Conservation (phyloP, 2,888 invertebrate genomes). For the Scaptomyza flava region DNA sequence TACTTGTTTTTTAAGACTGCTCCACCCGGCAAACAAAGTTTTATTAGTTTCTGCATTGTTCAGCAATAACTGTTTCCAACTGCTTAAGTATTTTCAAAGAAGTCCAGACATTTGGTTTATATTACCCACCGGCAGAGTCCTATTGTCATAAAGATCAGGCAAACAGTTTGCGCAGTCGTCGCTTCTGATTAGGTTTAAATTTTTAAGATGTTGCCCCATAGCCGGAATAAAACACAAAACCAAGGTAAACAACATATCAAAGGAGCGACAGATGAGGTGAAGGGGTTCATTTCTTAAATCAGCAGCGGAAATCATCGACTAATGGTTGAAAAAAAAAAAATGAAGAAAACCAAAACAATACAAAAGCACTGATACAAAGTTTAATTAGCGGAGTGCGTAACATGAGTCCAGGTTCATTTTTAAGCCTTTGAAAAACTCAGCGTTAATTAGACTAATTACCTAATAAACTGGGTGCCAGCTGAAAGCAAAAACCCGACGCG, state of each 20-base stretch:
- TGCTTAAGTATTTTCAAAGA: conserved; percentile 53
- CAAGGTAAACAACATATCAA: neutral
- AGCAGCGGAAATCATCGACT: conserved; percentile 20
- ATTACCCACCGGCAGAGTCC: conserved; percentile 22
- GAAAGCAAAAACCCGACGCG: conserved; percentile 6
- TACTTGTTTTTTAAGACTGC: conserved; percentile 31
- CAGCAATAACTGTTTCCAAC: conserved; percentile 30
- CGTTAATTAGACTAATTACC: conserved; percentile 73
- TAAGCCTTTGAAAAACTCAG: conserved; percentile 51
- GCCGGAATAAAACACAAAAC: neutral
- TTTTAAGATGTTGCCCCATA: neutral
- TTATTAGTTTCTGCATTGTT: conserved; percentile 68
- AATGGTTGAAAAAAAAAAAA: conserved; percentile 19
- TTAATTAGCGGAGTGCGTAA: conserved; percentile 55
- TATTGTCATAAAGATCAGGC: conserved; percentile 39
- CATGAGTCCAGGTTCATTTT: conserved; percentile 43
- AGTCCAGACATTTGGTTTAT: conserved; percentile 50
- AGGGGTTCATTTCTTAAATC: conserved; percentile 3
- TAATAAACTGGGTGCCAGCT: conserved; percentile 51
- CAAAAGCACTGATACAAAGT: conserved; percentile 32
- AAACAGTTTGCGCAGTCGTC: conserved; percentile 23
- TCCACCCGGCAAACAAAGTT: conserved; percentile 48
- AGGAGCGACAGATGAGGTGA: neutral
- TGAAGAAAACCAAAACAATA: neutral
- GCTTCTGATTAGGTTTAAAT: conserved; percentile 32